Evolutionary conservation across 2,797 vertebrate genomes (phyloP), one percentile per base, ranked within the genome.

Genomic region (Acipenser ruthenus): DNA sequence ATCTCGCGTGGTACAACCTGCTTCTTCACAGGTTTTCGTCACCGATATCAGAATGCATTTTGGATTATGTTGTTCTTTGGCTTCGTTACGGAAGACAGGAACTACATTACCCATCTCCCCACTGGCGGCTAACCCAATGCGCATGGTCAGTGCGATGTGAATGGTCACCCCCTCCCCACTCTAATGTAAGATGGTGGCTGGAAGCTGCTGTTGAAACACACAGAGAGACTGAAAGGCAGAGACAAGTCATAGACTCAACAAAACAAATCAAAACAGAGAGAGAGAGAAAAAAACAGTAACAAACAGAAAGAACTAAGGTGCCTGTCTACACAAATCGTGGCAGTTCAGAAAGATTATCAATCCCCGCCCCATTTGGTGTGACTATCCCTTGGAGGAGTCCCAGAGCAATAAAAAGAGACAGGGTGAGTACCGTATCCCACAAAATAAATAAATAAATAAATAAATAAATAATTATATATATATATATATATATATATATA

Each of bases 181-280:
- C 89, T 82, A 90, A 86, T 88, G 89, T 90, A 90, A 91, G 83
- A 90, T 92, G 90, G 89, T 92, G 89, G 89, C 86, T 84, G 87
- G 82, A 88, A 83, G 86, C 83, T 88, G 85, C 87, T 88, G 82
- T 82, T 85, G 86, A 79, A 79, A 84, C 82, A 75, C 84, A 86
- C 82, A 86, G 79, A 80, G 82, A 84, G 81, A 70, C 79, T 73
- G 64, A 71, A 69, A 83, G 83, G 82, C 37, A 84, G 82, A 81
- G 82, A 74, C 78, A 83, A 82, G 85, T 83, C 80, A 83, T 78
- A 78, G 77, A 70, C 73, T 74, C 62, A 81, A 78, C 75, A 77
- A 78, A 85, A 72, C 71, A 77, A 79, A 77, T 79, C 63, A 77
- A 70, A 82, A 66, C 73, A 71, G 77, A 69, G 10, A 83, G 15